Conservation (phyloP, 2,888 invertebrate species). For the Hemithea aestivaria region DNA sequence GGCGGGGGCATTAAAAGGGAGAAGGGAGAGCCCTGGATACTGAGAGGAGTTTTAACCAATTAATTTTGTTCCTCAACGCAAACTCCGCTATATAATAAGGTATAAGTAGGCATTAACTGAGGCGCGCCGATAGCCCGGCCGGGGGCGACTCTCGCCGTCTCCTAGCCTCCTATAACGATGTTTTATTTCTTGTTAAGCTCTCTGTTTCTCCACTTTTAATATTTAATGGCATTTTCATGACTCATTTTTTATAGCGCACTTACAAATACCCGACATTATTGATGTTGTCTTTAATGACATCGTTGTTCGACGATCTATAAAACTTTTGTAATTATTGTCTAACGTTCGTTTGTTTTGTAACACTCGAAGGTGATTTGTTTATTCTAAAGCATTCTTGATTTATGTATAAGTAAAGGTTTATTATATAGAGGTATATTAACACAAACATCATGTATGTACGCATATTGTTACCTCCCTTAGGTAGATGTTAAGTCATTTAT, state of each 20-base stretch:
- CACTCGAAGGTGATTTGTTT: conserved; percentile 1
- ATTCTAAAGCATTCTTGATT: too few relatives aligned
- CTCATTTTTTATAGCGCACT: conserved; percentile 76
- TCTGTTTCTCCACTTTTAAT: conserved; percentile 79
- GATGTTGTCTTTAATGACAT: conserved; percentile 52
- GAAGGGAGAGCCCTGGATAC: conserved; percentile 75
- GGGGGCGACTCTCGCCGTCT: conserved; percentile 63
- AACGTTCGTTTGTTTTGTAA: conserved; percentile 22
- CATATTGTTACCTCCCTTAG: too few relatives aligned
- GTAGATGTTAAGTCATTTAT: too few relatives aligned
- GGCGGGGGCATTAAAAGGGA: conserved; percentile 69
- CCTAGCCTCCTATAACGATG: conserved; percentile 75
- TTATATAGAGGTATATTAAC: too few relatives aligned
- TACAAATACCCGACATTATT: conserved; percentile 71
- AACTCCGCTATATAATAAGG: conserved; percentile 80
- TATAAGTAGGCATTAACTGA: conserved; percentile 79
- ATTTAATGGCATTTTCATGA: conserved; percentile 78
- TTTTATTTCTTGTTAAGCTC: conserved; percentile 80
- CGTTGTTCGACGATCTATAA: conserved; percentile 28
- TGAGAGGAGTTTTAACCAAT: conserved; percentile 81
- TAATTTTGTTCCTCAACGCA: conserved; percentile 81
- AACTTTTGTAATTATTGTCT: conserved; percentile 34
- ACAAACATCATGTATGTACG: too few relatives aligned
- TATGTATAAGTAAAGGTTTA: too few relatives aligned
- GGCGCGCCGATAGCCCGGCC: conserved; percentile 76